These are phyloP conservation scores for Bombycilla garrulus DNA, from an alignment of 2,113 vertebrate genomes.

Conservation along the genomic window DNA sequence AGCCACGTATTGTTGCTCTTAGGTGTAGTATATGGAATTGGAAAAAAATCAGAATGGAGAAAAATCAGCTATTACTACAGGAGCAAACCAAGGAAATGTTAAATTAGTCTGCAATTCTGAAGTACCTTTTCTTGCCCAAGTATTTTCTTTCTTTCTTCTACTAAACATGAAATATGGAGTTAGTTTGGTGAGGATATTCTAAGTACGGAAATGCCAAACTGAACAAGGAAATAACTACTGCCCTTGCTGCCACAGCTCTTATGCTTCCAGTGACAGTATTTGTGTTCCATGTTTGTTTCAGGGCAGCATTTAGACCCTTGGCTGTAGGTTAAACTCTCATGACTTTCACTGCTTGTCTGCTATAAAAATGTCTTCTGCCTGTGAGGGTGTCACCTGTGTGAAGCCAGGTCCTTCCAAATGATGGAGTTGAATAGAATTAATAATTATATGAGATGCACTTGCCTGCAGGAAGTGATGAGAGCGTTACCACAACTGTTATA, in stretches of 20 bases:
- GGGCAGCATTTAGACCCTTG: background rate
- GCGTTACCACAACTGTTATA: background rate
- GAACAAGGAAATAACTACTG: background rate
- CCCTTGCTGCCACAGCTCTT: background rate
- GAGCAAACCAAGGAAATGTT: background rate
- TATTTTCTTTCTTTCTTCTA: background rate
- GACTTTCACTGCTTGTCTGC: background rate
- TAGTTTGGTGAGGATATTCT: background rate
- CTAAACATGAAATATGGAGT: background rate
- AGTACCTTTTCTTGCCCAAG: background rate
- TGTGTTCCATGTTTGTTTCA: background rate
- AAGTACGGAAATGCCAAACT: background rate
- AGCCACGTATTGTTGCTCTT: background rate
- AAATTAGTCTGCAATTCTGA: background rate
- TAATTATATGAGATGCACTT: background rate
- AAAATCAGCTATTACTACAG: background rate
- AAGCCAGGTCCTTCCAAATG: background rate
- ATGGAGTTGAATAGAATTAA: background rate
- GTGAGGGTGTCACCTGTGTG: background rate
- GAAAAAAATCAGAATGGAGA: background rate
- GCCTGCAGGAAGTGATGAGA: background rate
- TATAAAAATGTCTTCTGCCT: background rate
- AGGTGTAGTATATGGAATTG: rapidly evolving
- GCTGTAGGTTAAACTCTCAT: background rate
- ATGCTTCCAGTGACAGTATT: background rate